phyloP scores from a whole-genome alignment of 1,140 invertebrate species.

The Pararge aegeria region DNA sequence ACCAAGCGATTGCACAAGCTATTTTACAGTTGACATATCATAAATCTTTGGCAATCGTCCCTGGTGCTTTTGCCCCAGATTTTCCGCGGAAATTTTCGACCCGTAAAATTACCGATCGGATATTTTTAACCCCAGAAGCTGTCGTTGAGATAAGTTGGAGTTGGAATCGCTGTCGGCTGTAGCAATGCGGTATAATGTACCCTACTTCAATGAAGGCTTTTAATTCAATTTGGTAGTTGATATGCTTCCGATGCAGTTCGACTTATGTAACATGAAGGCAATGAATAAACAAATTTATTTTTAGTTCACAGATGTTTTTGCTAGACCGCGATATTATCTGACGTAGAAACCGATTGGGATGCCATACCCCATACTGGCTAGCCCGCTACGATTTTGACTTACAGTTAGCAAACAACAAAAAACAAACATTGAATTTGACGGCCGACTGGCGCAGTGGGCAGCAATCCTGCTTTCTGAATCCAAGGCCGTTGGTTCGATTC shows the following conservation, averaged over 20 bases:
- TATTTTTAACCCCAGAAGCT: background rate
- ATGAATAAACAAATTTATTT: no score
- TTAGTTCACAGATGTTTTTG: no score
- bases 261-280: background rate
- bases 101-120: conserved; percentile 15
- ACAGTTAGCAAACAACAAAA: no score
- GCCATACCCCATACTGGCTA: no score
- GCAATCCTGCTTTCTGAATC: no score
- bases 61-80: background rate
- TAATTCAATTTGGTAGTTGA: background rate
- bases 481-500: no score
- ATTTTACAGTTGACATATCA: conserved; percentile 12
- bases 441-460: no score
- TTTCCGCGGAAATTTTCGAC: conserved; percentile 5
- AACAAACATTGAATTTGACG: no score
- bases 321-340: no score
- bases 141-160: background rate
- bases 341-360: no score
- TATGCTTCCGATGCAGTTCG: background rate
- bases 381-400: no score
- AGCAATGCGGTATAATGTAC: background rate
- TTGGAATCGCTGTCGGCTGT: background rate
- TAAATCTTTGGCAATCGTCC: conserved; percentile 1
- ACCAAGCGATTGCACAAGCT: no score
- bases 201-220: background rate